Evolutionary conservation across 2,888 invertebrate genomes (phyloP), one percentile per base, ranked within the genome.

Genomic region (Idaea dimidiata): DNA sequence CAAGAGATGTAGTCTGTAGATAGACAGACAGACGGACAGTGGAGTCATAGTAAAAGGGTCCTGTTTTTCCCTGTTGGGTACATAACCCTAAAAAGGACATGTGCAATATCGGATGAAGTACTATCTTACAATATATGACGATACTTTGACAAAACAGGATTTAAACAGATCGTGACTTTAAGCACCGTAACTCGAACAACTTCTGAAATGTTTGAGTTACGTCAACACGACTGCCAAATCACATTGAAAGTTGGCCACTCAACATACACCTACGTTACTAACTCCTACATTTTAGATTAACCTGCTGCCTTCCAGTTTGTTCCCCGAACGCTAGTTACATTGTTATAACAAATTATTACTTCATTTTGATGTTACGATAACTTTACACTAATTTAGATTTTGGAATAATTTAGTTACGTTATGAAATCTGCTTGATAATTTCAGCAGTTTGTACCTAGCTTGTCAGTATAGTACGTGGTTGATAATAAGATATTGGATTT

Each of bases 201-300:
- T 64, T 62, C 59, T 43, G 43, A 57, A 66, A 62, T 58, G 59
- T 60, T 62, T 61, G 64, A 62, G 64, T 66, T 64, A 60, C 18
- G 59, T 32, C 59, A 61, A 62, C 64, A 60, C 63, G 62, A 65
- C 62, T 63, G 62, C 57, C 64, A 66, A 68, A 66, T 62, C 65
- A 59, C 68, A 62, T 63, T 55, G 61, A 63, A 64, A 66, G 62
- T 64, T 63, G 61, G 58, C 61, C 64, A 59, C 58, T 61, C 57
- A 59, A 60, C 57, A 59, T 56, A 57, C 59, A 66, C 63, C 65
- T 66, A 61, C 59, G 66, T 63, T 67, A 60, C 57, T 32, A 60
- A 62, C 71, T 70, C 66, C 70, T 70, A 66, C 65, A 70, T 69
- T 72, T 67, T 64, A 70, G 65, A 70, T 71, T 67, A 67, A 66